phyloP scores from a whole-genome alignment of 2,113 vertebrate species.

The Sorex fumeus region DNA sequence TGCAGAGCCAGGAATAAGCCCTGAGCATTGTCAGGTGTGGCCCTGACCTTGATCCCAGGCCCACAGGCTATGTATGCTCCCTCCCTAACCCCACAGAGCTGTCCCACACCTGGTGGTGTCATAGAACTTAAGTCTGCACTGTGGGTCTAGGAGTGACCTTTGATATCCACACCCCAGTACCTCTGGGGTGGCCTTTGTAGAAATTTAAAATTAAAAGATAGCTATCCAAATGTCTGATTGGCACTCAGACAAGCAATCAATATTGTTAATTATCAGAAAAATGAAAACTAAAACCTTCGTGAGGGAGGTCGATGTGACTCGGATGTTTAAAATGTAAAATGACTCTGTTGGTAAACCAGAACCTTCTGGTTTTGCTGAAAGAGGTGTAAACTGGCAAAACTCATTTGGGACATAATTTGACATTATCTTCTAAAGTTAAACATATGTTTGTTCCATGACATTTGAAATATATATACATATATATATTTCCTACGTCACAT shows the following conservation, averaged over 20 bases:
- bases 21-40: no score
- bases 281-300: not conserved
- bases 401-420: not conserved
- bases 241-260: not conserved
- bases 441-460: not conserved
- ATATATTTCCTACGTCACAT: no score
- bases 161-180: no score
- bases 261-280: not conserved
- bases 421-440: constrained; percentile 23
- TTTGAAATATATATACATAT: not conserved
- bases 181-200: no score
- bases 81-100: no score
- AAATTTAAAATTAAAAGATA: not conserved
- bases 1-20: no score
- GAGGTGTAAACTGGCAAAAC: not conserved
- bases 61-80: no score
- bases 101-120: no score
- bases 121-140: no score
- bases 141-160: no score
- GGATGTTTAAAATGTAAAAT: constrained; percentile 11
- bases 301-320: not conserved
- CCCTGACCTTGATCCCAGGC: no score
- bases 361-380: not conserved
- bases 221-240: not conserved
- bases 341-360: not conserved